phyloP scores from a whole-genome alignment of 2,113 vertebrate species.

The Strix aluco region DNA sequence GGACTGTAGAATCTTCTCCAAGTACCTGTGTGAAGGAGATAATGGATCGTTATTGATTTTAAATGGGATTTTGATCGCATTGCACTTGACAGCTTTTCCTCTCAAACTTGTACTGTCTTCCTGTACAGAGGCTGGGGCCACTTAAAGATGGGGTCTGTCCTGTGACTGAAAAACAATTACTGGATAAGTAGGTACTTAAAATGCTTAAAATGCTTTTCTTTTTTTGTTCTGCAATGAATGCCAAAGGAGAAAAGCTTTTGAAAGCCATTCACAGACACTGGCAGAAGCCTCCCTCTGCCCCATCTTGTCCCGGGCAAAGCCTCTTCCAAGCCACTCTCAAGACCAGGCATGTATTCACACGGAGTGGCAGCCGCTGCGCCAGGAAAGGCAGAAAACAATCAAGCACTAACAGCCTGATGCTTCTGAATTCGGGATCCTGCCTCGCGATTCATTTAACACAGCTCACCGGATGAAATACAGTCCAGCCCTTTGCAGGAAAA shows the following conservation, averaged over 20 bases:
- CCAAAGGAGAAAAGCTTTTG: not conserved
- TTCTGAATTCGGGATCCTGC: not conserved
- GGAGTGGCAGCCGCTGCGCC: not conserved
- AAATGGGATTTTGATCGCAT: not conserved
- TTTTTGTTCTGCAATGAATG: not conserved
- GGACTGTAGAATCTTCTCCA: not conserved
- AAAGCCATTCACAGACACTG: not conserved
- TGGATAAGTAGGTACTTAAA: not conserved
- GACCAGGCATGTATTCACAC: rapidly evolving
- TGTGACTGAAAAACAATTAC: not conserved
- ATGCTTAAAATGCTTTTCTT: not conserved
- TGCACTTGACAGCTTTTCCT: not conserved
- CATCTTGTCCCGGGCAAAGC: not conserved
- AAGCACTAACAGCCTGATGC: not conserved
- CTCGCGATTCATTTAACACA: not conserved
- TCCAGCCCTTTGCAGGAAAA: not conserved
- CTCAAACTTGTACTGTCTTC: not conserved
- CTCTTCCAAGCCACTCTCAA: not conserved
- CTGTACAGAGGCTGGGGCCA: not conserved
- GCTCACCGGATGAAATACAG: not conserved
- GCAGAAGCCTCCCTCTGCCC: not conserved
- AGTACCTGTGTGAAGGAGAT: not conserved
- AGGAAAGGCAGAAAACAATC: not conserved
- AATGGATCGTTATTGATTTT: not conserved
- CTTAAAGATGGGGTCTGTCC: not conserved